Conservation (phyloP, 2,797 vertebrate genomes). For the Syngnathus acus region DNA sequence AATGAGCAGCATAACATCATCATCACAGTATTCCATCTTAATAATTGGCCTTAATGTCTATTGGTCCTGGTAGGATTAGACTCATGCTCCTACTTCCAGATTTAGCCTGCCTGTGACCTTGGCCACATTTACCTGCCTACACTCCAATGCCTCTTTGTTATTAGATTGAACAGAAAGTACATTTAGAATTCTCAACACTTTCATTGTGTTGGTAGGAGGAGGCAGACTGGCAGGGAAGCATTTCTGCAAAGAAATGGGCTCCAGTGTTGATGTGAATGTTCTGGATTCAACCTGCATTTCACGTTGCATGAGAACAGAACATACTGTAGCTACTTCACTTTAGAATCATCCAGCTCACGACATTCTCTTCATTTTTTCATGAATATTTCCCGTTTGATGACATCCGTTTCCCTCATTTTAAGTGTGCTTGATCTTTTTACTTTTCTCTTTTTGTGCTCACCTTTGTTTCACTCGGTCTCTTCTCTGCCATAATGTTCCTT, state of each 20-base stretch:
- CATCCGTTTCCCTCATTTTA: neutral
- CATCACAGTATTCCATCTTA: conserved; percentile 42
- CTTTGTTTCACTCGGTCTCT: conserved; percentile 21
- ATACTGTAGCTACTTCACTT: neutral
- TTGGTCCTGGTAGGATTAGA: conserved; percentile 58
- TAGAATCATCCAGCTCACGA: neutral
- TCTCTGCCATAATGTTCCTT: conserved; percentile 17
- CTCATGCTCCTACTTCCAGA: conserved; percentile 36
- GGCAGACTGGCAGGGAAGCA: conserved; percentile 38
- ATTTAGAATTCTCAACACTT: conserved; percentile 49
- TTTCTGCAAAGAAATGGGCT: conserved; percentile 44
- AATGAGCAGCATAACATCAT: neutral
- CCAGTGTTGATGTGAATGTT: conserved; percentile 24
- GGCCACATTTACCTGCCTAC: conserved; percentile 16
- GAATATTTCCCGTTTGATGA: conserved; percentile 2
- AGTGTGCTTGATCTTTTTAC: conserved; percentile 18
- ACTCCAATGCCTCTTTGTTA: conserved; percentile 39
- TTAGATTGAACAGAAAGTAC: conserved; percentile 53
- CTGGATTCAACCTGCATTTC: conserved; percentile 26
- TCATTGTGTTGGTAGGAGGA: conserved; percentile 40
- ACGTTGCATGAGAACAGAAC: conserved; percentile 4
- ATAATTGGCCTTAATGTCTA: conserved; percentile 47
- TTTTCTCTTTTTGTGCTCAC: conserved; percentile 7
- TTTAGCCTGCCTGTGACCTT: conserved; percentile 49
- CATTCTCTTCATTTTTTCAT: conserved; percentile 14